Base-by-base conservation (phyloP, 2,888 invertebrate species). In the Phaonia tiefii region DNA sequence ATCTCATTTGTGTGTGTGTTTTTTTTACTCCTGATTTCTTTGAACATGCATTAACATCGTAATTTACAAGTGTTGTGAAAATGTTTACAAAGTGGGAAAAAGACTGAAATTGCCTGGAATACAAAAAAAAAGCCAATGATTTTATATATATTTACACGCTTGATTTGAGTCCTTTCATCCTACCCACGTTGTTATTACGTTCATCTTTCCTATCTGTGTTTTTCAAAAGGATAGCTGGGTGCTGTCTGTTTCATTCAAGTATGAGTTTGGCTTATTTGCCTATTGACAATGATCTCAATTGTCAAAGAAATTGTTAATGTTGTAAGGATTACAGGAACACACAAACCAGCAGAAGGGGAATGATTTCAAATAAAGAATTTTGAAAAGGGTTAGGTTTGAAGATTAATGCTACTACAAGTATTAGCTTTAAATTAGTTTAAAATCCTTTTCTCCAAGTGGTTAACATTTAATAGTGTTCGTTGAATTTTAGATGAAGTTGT, bases 61-160 rank as follows among this genome's bases (percentile, higher is more conserved):
- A 60, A 67, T 65, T 60, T 54, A 31, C 31, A 49, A 67, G 67
- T 67, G 58, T 60, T 39, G 25, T 60, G 42, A 51, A 78, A 66
- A 71, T 65, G 51, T 70, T 69, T 65, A 20, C 25, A 46, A 46
- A 66, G 11, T 51, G 49, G 15, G 37, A 49, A 49, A 1, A 20
- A 11, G 13, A 51, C 31, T 8, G 11, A 31, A 22, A 51, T 31
- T 66, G 37, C 51, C 20, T 11, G 11, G 4, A 4, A 37, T 7
- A 44, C 37, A 74, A 58, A 4, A 49, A 26, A 13, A 25, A 22
- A 66, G 39, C 42, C 66, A 65, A 37, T 65, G 31, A 56, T 76
- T 10, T 51, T 79, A 73, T 58, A 67, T 69, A 54, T 70, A 25
- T 81, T 78, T 78, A 37, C 63, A 78, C 71, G 81, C 69, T 73